phyloP scores from a whole-genome alignment of 1,140 invertebrate species.

The Drosophila pallidifrons region DNA sequence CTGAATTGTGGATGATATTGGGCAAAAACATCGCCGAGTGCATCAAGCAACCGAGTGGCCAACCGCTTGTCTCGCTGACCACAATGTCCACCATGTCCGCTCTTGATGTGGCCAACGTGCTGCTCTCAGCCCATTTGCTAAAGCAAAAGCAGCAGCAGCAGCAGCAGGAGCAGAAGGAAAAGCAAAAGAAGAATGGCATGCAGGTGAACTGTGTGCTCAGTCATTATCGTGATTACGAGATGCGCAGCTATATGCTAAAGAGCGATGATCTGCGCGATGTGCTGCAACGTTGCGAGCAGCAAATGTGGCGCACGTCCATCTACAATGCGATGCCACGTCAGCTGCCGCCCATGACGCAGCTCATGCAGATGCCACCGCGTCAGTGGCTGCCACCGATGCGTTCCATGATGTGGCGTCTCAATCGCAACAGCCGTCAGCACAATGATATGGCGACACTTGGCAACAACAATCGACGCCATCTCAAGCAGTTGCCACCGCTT shows the following conservation, averaged over 20 bases:
- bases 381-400: not conserved
- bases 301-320: not conserved
- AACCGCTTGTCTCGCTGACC: not conserved
- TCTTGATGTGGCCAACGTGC: not conserved
- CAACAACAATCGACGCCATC: too few relatives aligned
- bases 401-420: too few relatives aligned
- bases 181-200: not conserved
- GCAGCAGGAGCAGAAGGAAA: not conserved
- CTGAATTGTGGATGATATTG: not conserved
- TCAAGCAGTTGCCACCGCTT: too few relatives aligned
- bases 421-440: too few relatives aligned
- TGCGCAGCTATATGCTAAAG: conserved; percentile 3
- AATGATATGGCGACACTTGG: too few relatives aligned
- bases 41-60: not conserved
- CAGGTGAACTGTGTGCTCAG: conserved; percentile 5
- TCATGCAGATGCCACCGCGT: not conserved
- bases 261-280: not conserved
- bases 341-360: not conserved
- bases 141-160: not conserved
- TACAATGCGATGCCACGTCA: not conserved
- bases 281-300: not conserved
- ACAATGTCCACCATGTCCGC: not conserved
- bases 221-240: not conserved
- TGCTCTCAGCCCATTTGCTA: conserved; percentile 15
- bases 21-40: conserved; percentile 1